Conservation (phyloP, 2,888 invertebrate species). For the Amitus sp. region DNA sequence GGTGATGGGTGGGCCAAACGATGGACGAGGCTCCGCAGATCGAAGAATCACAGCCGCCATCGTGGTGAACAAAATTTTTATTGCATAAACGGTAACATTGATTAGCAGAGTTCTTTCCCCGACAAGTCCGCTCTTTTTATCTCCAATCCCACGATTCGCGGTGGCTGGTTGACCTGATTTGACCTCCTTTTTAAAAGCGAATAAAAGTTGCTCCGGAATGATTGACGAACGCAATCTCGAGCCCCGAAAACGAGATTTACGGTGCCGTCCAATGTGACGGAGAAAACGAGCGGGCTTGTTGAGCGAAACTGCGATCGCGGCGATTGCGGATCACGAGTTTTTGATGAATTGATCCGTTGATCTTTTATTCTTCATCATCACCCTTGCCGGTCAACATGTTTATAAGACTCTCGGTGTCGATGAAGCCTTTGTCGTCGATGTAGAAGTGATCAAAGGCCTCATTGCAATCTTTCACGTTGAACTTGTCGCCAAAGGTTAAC, state of each 20-base stretch:
- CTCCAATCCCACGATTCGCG: slow-evolving; percentile 1
- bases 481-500: slow-evolving; percentile 32
- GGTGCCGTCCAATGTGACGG: neutral
- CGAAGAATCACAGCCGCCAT: neutral
- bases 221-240: neutral
- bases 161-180: neutral
- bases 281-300: slow-evolving; percentile 4
- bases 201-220: neutral
- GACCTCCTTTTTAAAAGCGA: neutral
- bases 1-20: neutral
- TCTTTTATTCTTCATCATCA: slow-evolving; percentile 14
- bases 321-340: slow-evolving; percentile 18
- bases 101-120: neutral
- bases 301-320: slow-evolving; percentile 23
- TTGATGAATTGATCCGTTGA: neutral
- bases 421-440: slow-evolving; percentile 70
- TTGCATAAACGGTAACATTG: neutral
- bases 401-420: slow-evolving; percentile 31
- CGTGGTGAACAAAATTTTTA: neutral
- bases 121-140: slow-evolving; percentile 1
- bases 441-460: slow-evolving; percentile 94
- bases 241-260: neutral
- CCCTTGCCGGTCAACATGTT: slow-evolving; percentile 30
- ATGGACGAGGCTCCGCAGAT: neutral
- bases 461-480: slow-evolving; percentile 69